phyloP scores from a whole-genome alignment of 2,113 vertebrate genomes.

The Xiphophorus couchianus region DNA sequence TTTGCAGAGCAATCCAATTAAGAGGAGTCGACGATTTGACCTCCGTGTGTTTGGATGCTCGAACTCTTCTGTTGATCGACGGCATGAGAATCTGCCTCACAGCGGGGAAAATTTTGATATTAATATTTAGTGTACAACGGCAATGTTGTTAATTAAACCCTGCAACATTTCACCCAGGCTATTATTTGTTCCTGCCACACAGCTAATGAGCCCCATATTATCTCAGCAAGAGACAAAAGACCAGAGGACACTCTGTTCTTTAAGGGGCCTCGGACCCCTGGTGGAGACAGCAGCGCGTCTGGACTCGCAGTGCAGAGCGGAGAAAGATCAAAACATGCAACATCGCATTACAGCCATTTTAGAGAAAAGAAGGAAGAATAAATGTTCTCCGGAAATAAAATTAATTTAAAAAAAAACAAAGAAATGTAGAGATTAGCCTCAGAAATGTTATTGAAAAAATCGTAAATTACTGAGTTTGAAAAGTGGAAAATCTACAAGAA shows the following conservation, averaged over 20 bases:
- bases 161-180: constrained; percentile 63
- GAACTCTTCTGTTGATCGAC: constrained; percentile 6
- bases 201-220: constrained; percentile 69
- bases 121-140: constrained; percentile 56
- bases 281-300: constrained; percentile 29
- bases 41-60: not conserved
- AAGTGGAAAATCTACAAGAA: too few relatives aligned
- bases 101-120: constrained; percentile 55
- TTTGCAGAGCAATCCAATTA: not conserved
- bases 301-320: not conserved
- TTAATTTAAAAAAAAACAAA: too few relatives aligned
- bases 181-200: constrained; percentile 67
- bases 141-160: constrained; percentile 70
- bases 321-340: constrained; percentile 24
- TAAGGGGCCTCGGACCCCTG: constrained; percentile 42
- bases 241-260: constrained; percentile 58
- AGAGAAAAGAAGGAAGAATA: too few relatives aligned
- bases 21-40: not conserved
- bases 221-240: constrained; percentile 67
- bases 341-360: too few relatives aligned
- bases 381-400: too few relatives aligned
- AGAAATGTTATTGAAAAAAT: too few relatives aligned
- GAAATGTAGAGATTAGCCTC: too few relatives aligned
- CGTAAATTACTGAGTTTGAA: too few relatives aligned
- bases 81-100: constrained; percentile 34